Base-by-base conservation (phyloP, 2,113 vertebrate species). In the Sturnus vulgaris region DNA sequence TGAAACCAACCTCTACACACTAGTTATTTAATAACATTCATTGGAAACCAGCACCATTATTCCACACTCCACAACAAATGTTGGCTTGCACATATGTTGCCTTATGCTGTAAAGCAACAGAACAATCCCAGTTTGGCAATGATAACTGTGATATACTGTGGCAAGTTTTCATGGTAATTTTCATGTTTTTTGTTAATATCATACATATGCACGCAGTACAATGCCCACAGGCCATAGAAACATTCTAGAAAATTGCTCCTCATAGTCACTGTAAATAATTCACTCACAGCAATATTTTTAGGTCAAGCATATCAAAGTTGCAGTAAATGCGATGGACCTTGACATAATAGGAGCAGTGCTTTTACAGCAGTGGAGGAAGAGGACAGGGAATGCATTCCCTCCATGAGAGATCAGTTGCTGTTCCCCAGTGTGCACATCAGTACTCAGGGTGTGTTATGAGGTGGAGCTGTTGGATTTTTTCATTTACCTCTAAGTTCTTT, bases 221-320 rank as follows among this genome's bases (percentile, higher is more conserved):
- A 71, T 59, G 56, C 66, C 86, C 44, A 42, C 21, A 44, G 69
- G 86, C 56, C 61, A 64, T 1, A n/a, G 25, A 82, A 56, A 75
- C 64, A n/a, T 71, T 89, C 86, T 31, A 78, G 69, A 91, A 86
- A 89, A 92, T 60, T 71, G 53, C 15, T 94, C n/a, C 49, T 82
- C 40, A 10, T 33, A 86, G 79, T 71, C 80, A 82, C 13, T 56
- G 65, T 78, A 86, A 96, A 93, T 97, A 91, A 95, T 88, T 93
- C 86, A 86, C 44, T 81, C 39, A 10, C 56, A 88, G 80, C 42
- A 83, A 66, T 86, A 73, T 82, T 92, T 95, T 95, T 65, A 96
- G 93, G 86, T 94, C 86, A 94, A 65, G 91, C 75, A 76, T 70
- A 94, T 94, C 89, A 90, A 86, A 95, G 70, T 46, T 52, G 42